phyloP scores from a whole-genome alignment of 2,888 invertebrate genomes.

The Ashinkailepas kermadecensis region DNA sequence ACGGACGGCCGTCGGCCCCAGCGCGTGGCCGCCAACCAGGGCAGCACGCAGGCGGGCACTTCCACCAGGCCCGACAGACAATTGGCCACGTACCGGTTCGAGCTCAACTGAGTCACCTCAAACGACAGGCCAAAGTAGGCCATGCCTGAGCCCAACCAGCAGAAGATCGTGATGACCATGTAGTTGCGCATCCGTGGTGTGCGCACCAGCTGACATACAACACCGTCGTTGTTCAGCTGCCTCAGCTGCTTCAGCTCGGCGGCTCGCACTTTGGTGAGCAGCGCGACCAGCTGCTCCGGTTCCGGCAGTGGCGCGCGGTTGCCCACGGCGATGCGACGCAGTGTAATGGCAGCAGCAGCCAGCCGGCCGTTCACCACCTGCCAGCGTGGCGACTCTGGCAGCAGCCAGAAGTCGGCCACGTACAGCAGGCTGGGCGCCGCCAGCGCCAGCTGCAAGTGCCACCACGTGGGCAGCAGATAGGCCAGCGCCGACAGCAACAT shows the following conservation, averaged over 20 bases:
- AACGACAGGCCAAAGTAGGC: slow-evolving; percentile 84
- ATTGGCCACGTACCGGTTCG: slow-evolving; percentile 74
- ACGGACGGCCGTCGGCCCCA: slow-evolving; percentile 56
- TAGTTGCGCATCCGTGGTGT: slow-evolving; percentile 61
- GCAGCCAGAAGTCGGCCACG: slow-evolving; percentile 50
- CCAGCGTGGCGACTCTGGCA: slow-evolving; percentile 76
- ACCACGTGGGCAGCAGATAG: slow-evolving; percentile 60
- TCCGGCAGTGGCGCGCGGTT: slow-evolving; percentile 38
- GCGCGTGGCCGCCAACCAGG: not conserved
- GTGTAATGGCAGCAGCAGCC: slow-evolving; percentile 53
- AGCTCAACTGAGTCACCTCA: slow-evolving; percentile 69
- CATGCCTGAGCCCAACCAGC: slow-evolving; percentile 76
- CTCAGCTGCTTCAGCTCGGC: slow-evolving; percentile 40
- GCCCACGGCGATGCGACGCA: slow-evolving; percentile 55
- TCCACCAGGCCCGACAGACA: slow-evolving; percentile 60
- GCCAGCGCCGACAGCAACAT: slow-evolving; percentile 55
- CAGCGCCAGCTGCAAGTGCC: slow-evolving; percentile 57
- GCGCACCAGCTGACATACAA: slow-evolving; percentile 57
- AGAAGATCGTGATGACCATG: slow-evolving; percentile 63
- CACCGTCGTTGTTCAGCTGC: slow-evolving; percentile 45
- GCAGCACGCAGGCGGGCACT: slow-evolving; percentile 31
- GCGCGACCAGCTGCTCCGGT: not conserved
- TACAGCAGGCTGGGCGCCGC: slow-evolving; percentile 56
- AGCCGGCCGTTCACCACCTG: slow-evolving; percentile 58
- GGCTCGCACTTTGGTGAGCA: not conserved